These are phyloP conservation scores for Xiphophorus maculatus DNA, from an alignment of 2,113 vertebrate species.

Conservation along the genomic window DNA sequence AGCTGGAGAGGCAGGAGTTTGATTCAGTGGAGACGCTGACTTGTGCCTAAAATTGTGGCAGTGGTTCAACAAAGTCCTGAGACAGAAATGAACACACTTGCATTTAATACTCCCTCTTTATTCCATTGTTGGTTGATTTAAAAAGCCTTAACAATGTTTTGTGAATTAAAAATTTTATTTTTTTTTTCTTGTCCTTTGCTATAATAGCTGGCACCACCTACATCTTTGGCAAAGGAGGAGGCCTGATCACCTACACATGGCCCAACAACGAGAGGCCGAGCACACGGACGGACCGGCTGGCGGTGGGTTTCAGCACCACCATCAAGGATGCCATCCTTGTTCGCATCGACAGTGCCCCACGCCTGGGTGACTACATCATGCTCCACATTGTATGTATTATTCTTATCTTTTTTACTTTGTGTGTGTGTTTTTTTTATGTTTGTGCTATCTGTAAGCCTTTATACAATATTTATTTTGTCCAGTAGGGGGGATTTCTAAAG, in stretches of 20 bases:
- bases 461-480: background rate
- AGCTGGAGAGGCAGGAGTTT: conserved; percentile 64
- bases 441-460: too few species aligned
- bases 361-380: conserved; percentile 96
- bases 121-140: background rate
- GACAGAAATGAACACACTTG: conserved; percentile 58
- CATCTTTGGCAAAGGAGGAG: conserved; percentile 96
- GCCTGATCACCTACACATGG: conserved; percentile 96
- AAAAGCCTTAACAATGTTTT: background rate
- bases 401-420: background rate
- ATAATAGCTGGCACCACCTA: conserved; percentile 92
- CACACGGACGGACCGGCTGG: conserved; percentile 93
- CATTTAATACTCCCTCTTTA: conserved; percentile 13
- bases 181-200: conserved; percentile 10
- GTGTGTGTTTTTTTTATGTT: background rate
- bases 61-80: conserved; percentile 53
- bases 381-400: conserved; percentile 93
- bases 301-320: conserved; percentile 83
- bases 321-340: conserved; percentile 96
- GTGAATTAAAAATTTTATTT: conserved; percentile 5
- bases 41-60: conserved; percentile 57
- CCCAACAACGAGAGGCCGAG: conserved; percentile 95
- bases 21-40: conserved; percentile 55
- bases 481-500: background rate
- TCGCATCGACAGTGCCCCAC: conserved; percentile 94